These are phyloP conservation scores for Carcinoscorpius rotundicauda DNA, from an alignment of 1,140 invertebrate species.

Conservation along the genomic window DNA sequence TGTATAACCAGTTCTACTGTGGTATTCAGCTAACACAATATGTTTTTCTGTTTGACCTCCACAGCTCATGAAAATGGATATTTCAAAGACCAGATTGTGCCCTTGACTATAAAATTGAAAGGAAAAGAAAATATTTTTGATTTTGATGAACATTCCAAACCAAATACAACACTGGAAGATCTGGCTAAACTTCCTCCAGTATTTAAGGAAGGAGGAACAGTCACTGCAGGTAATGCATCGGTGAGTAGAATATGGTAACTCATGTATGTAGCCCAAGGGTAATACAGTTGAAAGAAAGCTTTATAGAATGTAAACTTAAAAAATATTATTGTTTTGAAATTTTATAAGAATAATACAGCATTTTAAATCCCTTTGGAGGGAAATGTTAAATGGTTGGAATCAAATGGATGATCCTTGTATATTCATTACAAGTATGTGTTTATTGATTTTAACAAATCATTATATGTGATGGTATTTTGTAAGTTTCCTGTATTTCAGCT, in stretches of 20 bases:
- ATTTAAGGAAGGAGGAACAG: slow-evolving; percentile 92
- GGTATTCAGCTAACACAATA: slow-evolving; percentile 1
- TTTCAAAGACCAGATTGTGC: slow-evolving; percentile 83
- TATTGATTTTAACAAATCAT: too few relatives aligned
- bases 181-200: slow-evolving; percentile 68
- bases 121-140: slow-evolving; percentile 64
- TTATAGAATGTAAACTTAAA: too few relatives aligned
- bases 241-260: slow-evolving; percentile 41
- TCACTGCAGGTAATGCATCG: slow-evolving; percentile 90
- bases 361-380: too few relatives aligned
- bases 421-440: too few relatives aligned
- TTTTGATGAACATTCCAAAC: slow-evolving; percentile 88
- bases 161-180: slow-evolving; percentile 68
- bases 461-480: too few relatives aligned
- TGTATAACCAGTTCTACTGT: slow-evolving; percentile 1
- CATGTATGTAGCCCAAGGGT: too few relatives aligned
- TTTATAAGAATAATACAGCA: too few relatives aligned
- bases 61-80: slow-evolving; percentile 70
- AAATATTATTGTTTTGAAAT: too few relatives aligned
- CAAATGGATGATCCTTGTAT: too few relatives aligned
- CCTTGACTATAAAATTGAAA: slow-evolving; percentile 71
- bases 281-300: too few relatives aligned
- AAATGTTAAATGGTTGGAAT: too few relatives aligned
- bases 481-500: too few relatives aligned
- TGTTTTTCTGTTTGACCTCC: slow-evolving; percentile 22